A percentile compares a stretch with the other conserved stretches of the same genome.
These are phyloP conservation scores for Cheilosia variabilis DNA, from an alignment of 2,888 invertebrate genomes.

Conservation along the genomic window DNA sequence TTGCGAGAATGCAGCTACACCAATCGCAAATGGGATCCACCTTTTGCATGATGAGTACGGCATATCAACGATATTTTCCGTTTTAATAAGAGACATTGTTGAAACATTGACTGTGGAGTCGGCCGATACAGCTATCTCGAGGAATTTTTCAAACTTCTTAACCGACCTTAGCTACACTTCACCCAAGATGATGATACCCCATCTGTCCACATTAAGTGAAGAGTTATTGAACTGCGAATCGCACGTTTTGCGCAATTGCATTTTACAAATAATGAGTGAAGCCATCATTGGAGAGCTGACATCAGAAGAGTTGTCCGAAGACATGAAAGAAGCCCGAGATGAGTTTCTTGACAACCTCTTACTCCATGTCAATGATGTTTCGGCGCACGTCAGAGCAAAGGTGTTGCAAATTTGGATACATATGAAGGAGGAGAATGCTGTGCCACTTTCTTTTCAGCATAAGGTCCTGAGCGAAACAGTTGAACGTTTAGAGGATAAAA, in stretches of 20 bases:
- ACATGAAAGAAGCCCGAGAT: conserved; percentile 88
- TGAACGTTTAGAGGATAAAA: conserved; percentile 91
- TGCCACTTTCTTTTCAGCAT: conserved; percentile 90
- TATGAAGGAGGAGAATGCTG: conserved; percentile 90
- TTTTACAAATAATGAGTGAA: conserved; percentile 92
- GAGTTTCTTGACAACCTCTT: conserved; percentile 91
- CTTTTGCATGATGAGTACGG: conserved; percentile 82
- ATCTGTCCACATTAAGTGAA: conserved; percentile 81
- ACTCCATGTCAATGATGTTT: conserved; percentile 92
- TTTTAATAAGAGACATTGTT: conserved; percentile 82
- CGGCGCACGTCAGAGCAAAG: conserved; percentile 94
- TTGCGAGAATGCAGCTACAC: conserved; percentile 80
- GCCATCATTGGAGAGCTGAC: conserved; percentile 89
- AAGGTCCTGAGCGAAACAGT: conserved; percentile 88
- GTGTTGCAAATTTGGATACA: conserved; percentile 92
- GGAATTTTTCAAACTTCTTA: conserved; percentile 82
- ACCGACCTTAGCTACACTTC: conserved; percentile 81
- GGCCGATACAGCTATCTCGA: conserved; percentile 80
- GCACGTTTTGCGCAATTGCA: conserved; percentile 90
- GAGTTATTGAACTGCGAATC: conserved; percentile 85
- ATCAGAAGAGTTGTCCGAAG: conserved; percentile 88
- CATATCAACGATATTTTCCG: conserved; percentile 81
- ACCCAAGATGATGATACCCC: conserved; percentile 82
- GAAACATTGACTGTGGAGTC: conserved; percentile 81
- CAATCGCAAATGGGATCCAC: conserved; percentile 82